phyloP scores from a whole-genome alignment of 2,797 vertebrate species.

The Dicrostonyx torquatus region DNA sequence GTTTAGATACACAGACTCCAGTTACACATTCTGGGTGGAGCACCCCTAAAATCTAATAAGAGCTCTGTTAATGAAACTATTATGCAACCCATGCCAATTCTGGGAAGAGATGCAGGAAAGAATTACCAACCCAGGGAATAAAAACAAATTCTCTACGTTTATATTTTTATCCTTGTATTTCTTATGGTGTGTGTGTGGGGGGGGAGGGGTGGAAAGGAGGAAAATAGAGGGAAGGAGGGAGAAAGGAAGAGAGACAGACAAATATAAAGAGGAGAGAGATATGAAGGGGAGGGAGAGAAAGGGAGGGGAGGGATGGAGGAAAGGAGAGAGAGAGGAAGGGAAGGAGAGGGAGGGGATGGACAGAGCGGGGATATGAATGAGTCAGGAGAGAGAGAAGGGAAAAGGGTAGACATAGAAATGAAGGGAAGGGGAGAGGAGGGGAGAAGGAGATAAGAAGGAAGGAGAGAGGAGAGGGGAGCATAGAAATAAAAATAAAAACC shows the following conservation, averaged over 20 bases:
- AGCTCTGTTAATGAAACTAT: constrained; percentile 78
- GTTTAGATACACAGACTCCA: constrained; percentile 79
- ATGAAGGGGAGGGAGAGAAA: neutral
- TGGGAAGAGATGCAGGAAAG: constrained; percentile 76
- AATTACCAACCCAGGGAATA: constrained; percentile 67
- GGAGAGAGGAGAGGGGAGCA: neutral
- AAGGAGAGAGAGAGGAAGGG: too few relatives aligned
- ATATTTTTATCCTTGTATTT: constrained; percentile 38
- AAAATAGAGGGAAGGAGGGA: neutral
- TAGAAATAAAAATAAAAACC: neutral
- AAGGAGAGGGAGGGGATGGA: accelerated
- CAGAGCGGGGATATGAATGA: accelerated
- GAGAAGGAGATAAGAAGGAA: neutral
- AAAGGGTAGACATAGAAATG: neutral
- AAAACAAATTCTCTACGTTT: constrained; percentile 59
- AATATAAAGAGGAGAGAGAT: neutral
- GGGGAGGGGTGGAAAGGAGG: neutral
- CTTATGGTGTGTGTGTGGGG: neutral
- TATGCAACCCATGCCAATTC: constrained; percentile 77
- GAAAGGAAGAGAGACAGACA: neutral
- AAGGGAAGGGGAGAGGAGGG: neutral
- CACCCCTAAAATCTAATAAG: constrained; percentile 79
- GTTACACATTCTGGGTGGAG: constrained; percentile 78
- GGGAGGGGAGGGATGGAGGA: too few relatives aligned
- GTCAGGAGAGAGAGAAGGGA: neutral